phyloP scores from a whole-genome alignment of 2,797 vertebrate genomes.

The Xenentodon cancila region DNA sequence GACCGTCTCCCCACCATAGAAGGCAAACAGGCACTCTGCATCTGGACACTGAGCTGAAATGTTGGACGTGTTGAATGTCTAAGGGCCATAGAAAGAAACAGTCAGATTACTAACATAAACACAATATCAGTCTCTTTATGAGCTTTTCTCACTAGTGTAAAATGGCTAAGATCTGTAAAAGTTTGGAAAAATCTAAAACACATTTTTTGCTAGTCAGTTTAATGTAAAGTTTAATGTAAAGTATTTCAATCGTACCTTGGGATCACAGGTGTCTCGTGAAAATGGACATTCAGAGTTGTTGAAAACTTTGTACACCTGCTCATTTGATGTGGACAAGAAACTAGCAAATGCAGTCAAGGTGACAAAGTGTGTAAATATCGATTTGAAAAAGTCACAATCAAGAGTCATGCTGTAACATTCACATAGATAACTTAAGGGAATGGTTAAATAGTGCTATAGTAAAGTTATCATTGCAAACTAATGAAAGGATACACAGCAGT shows the following conservation, averaged over 20 bases:
- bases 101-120: not conserved
- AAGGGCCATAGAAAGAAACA: slow-evolving; percentile 22
- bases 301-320: slow-evolving; percentile 92
- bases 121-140: not conserved
- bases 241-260: slow-evolving; percentile 79
- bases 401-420: not conserved
- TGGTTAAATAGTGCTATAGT: not conserved
- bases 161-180: no score
- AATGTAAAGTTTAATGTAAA: not conserved
- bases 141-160: not conserved
- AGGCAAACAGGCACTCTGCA: slow-evolving; percentile 91
- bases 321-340: slow-evolving; percentile 94
- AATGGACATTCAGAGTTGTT: slow-evolving; percentile 78
- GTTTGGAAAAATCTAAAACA: no score
- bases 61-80: slow-evolving; percentile 88
- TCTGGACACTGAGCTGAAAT: slow-evolving; percentile 80
- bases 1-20: slow-evolving; percentile 91
- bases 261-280: slow-evolving; percentile 83
- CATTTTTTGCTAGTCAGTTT: not conserved
- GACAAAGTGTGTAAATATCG: not conserved
- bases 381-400: not conserved
- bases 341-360: slow-evolving; percentile 84
- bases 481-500: slow-evolving; percentile 93
- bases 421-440: not conserved
- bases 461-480: not conserved